A percentile compares a stretch with the other conserved stretches of the same genome.
These are phyloP conservation scores for Macroramphosus scolopax DNA, from an alignment of 2,797 vertebrate species.

Conservation along the genomic window DNA sequence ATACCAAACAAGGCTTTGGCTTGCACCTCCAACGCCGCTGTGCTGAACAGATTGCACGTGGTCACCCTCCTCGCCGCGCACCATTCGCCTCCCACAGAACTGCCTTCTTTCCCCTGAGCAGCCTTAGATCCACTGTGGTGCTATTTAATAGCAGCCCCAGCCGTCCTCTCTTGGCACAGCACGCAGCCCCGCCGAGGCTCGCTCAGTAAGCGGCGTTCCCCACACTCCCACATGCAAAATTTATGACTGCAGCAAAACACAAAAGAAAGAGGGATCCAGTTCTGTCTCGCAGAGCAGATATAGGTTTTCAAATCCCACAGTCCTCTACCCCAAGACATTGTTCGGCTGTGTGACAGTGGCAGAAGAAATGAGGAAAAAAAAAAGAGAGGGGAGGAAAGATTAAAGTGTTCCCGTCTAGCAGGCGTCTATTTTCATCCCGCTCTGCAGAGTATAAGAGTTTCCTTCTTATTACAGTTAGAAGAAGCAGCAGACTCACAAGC, in stretches of 20 bases:
- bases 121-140: constrained; percentile 33
- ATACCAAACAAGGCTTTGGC: constrained; percentile 65
- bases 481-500: constrained; percentile 45
- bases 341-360: constrained; percentile 57
- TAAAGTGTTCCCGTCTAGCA: constrained; percentile 63
- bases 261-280: constrained; percentile 64
- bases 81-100: constrained; percentile 40
- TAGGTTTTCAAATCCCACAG: constrained; percentile 72
- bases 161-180: constrained; percentile 45
- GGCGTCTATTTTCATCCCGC: constrained; percentile 69
- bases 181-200: constrained; percentile 34
- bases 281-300: constrained; percentile 68
- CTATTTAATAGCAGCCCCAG: constrained; percentile 56
- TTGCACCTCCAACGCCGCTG: constrained; percentile 49
- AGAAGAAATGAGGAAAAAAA: constrained; percentile 40
- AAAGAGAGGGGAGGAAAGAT: constrained; percentile 47
- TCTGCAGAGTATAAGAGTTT: constrained; percentile 60
- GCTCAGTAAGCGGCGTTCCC: constrained; percentile 39
- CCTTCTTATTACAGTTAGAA: constrained; percentile 63
- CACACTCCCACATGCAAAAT: constrained; percentile 62
- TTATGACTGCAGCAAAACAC: constrained; percentile 65
- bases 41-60: constrained; percentile 51
- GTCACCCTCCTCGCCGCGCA: constrained; percentile 47
- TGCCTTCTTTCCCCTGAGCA: too few relatives aligned
- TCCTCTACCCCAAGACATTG: constrained; percentile 61